These are phyloP conservation scores for Holcopasites calliopsidis DNA, from an alignment of 1,140 invertebrate species.

Conservation along the genomic window DNA sequence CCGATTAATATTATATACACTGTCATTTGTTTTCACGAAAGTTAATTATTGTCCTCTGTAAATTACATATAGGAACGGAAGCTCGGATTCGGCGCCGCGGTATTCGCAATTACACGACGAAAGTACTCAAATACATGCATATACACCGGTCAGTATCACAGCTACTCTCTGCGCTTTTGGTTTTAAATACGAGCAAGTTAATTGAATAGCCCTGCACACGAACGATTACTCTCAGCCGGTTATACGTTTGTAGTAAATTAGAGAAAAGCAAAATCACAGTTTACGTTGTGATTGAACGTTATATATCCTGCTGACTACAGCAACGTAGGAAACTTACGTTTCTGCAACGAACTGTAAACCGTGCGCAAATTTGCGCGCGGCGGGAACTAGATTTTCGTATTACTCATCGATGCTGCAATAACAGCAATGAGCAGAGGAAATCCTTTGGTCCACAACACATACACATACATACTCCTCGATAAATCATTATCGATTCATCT, in stretches of 20 bases:
- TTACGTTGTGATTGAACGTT: conserved; percentile 9
- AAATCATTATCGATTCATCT: conserved; percentile 45
- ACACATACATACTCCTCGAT: conserved; percentile 43
- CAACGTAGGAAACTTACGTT: conserved; percentile 73
- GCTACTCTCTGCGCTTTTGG: conserved; percentile 68
- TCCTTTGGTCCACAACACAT: conserved; percentile 58
- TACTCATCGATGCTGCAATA: conserved; percentile 26
- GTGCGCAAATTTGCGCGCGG: conserved; percentile 36
- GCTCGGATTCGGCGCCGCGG: conserved; percentile 1
- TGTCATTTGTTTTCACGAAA: conserved; percentile 17
- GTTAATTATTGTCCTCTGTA: conserved; percentile 9
- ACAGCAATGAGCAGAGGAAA: conserved; percentile 50
- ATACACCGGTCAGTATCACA: conserved; percentile 77
- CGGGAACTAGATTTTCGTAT: conserved; percentile 54
- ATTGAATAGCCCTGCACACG: conserved; percentile 44
- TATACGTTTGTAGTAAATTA: conserved; percentile 48
- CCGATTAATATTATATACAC: conserved; percentile 30
- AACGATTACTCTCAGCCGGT: conserved; percentile 24
- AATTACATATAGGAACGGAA: conserved; percentile 27
- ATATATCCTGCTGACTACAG: conserved; percentile 59
- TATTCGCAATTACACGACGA: conserved; percentile 31
- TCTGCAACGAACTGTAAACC: conserved; percentile 73
- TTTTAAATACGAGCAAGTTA: not conserved
- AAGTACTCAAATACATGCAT: conserved; percentile 60
- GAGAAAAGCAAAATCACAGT: conserved; percentile 56